A percentile compares a stretch with the other conserved stretches of the same genome.
phyloP scores from a whole-genome alignment of 2,797 vertebrate species.

The Phyllotis vaccarum region DNA sequence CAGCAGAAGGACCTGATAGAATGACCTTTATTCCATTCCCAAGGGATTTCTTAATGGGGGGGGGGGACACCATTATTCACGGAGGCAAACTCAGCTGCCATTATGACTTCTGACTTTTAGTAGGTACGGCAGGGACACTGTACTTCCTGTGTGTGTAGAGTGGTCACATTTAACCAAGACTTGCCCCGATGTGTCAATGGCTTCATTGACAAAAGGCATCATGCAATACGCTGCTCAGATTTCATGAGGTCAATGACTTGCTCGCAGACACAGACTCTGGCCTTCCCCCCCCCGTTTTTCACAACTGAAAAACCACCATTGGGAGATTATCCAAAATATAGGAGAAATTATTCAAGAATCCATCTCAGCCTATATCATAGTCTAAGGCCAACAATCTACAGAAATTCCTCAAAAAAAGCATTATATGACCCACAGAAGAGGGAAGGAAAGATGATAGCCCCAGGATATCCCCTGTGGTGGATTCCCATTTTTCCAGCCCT shows the following conservation, averaged over 20 bases:
- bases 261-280: slow-evolving; percentile 1
- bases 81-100: neutral
- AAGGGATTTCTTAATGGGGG: neutral
- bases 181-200: neutral
- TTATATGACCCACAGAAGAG: neutral
- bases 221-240: neutral
- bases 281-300: neutral
- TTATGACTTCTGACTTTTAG: neutral
- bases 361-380: neutral
- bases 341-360: neutral
- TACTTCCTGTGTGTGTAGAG: neutral
- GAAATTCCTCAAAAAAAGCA: neutral
- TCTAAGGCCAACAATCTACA: neutral
- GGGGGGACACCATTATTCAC: neutral
- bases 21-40: neutral
- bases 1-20: neutral
- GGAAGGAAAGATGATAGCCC: neutral
- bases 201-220: neutral
- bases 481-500: neutral
- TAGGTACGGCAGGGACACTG: neutral
- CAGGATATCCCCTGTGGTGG: neutral
- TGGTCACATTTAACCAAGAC: neutral
- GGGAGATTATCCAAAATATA: neutral
- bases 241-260: neutral
- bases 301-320: neutral